Evolutionary conservation across 1,140 invertebrate genomes (phyloP), one percentile per base, ranked within the genome.

Genomic region (Popillia japonica): DNA sequence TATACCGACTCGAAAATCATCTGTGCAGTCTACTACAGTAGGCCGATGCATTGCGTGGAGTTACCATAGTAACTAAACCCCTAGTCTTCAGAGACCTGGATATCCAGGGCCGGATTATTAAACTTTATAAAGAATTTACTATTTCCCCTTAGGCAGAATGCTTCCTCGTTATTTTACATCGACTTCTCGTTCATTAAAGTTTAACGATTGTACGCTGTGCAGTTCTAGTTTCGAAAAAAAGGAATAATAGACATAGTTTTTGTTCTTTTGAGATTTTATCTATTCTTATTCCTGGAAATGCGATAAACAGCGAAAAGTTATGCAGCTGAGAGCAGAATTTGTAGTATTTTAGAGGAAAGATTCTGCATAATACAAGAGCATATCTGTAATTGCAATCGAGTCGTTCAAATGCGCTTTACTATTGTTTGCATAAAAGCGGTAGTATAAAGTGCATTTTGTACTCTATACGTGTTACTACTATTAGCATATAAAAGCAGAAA

Each of bases 21-120:
- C 72, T 73, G 72, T 73, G 72, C 72, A 73, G 74, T 42, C 41
- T 55, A 41, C 74, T n/a, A n/a, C n/a, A 75, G 74, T 75, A 76
- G 74, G 74, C 74, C 44, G 74, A 34, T 55, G 74, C 74, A 74
- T 17, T 74, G 72, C 72, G 72, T 74, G 72, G 34, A 74, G 74
- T 76, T 76, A 48, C 74, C 74, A 76, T 76, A 55, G 44, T 55
- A 55, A 76, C 74, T n/a, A 55, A 76, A 44, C 74, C 74, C 44
- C 74, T 55, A 55, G 42, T 23, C 74, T 76, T 41, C 22, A 34
- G 74, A 76, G 74, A 76, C 74, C 74, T 76, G 74, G 74, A 76
- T 44, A 76, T 76, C 74, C 74, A 76, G 74, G 74, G 11, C 74
- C 74, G 74, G 74, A 76, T 76, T 76, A 76, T 76, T 76, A 74